phyloP scores from a whole-genome alignment of 1,140 invertebrate genomes.

The Coptotermes formosanus region DNA sequence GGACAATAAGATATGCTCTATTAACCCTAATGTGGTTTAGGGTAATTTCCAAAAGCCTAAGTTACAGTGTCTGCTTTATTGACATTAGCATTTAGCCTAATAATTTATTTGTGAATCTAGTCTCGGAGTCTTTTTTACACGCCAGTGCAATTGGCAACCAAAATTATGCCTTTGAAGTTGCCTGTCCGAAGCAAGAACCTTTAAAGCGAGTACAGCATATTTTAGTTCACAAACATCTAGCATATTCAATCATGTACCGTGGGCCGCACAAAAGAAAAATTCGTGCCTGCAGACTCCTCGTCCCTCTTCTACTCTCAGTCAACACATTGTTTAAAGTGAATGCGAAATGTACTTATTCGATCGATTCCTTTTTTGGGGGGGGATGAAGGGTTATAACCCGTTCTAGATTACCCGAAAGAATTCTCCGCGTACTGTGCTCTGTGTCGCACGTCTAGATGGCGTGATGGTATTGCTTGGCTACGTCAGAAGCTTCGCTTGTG shows the following conservation, averaged over 20 bases:
- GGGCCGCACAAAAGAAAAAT: not conserved
- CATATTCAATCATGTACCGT: not conserved
- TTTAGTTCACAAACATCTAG: not conserved
- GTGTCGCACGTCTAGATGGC: not conserved
- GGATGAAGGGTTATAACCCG: not conserved
- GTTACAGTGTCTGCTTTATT: not conserved
- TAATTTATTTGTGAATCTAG: not conserved
- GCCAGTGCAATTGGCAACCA: not conserved
- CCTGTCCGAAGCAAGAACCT: not conserved
- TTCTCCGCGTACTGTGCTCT: too few relatives aligned
- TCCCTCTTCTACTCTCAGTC: not conserved
- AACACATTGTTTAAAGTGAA: slow-evolving; percentile 19
- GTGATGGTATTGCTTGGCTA: too few relatives aligned
- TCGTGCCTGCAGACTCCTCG: not conserved
- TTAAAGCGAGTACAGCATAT: not conserved
- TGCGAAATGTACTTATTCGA: slow-evolving; percentile 11
- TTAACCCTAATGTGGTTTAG: not conserved
- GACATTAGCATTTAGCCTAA: not conserved
- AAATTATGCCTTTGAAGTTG: slow-evolving; percentile 9
- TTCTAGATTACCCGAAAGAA: not conserved
- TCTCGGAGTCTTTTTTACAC: not conserved
- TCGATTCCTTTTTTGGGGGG: slow-evolving; percentile 7
- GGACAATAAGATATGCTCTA: not conserved
- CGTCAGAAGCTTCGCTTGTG: too few relatives aligned
- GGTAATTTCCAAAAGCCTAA: not conserved